Percentiles rank a stretch among this genome's conserved stretches.
phyloP scores from a whole-genome alignment of 2,888 invertebrate species.

The Melikaiella ostensackeni region DNA sequence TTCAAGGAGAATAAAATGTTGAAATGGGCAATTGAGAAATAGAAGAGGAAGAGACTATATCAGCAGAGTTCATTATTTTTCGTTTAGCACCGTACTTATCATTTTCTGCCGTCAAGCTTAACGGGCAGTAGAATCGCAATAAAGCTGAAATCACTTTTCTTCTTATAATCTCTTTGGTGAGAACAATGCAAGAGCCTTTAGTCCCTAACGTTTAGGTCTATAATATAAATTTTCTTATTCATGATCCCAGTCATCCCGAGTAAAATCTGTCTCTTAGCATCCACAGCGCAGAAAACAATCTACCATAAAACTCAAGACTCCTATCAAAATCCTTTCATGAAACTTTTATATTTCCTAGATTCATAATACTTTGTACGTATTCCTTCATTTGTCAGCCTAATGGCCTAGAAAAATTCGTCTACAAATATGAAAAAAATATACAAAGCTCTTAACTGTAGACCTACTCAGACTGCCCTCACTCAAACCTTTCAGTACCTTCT shows the following conservation, averaged over 20 bases:
- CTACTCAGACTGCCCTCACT: no score
- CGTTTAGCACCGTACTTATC: conserved; percentile 12
- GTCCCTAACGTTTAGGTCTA: neutral
- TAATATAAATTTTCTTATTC: conserved; percentile 19
- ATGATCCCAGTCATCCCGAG: conserved; percentile 6
- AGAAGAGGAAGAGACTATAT: neutral
- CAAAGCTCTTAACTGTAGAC: no score
- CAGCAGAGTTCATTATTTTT: conserved; percentile 7
- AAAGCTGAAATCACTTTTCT: conserved; percentile 22
- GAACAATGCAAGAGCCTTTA: conserved; percentile 14
- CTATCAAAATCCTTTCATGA: neutral
- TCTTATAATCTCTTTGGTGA: conserved; percentile 3
- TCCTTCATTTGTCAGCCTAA: no score
- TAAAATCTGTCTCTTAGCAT: conserved; percentile 17
- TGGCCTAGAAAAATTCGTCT: no score
- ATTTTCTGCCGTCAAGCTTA: conserved; percentile 4
- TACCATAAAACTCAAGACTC: neutral
- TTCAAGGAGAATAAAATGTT: neutral
- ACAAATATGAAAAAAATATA: no score
- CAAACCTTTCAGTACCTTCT: no score
- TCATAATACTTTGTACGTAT: no score
- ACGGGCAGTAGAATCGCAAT: conserved; percentile 4
- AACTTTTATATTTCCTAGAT: neutral
- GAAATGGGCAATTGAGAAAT: neutral
- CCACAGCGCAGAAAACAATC: neutral